Conservation (phyloP, 2,888 invertebrate species). For the Cantharis nigra region DNA sequence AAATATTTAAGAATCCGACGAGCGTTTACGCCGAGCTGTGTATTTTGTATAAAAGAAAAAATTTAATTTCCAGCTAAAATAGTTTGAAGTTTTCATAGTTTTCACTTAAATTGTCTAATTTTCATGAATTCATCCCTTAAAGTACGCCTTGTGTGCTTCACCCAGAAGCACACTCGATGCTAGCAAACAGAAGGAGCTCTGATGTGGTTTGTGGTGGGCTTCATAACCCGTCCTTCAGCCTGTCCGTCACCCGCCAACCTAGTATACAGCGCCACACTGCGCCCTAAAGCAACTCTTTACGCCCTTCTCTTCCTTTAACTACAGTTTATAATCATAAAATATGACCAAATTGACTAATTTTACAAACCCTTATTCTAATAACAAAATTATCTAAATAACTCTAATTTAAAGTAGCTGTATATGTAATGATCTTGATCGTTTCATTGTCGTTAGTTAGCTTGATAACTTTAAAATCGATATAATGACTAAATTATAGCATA, state of each 20-base stretch:
- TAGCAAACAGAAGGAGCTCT: conserved; percentile 50
- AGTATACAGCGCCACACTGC: conserved; percentile 28
- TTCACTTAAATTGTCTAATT: conserved; percentile 8
- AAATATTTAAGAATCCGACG: background rate
- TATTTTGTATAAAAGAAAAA: background rate
- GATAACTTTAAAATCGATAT: background rate
- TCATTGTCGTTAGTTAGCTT: background rate
- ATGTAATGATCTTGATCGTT: background rate
- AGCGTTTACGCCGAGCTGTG: background rate
- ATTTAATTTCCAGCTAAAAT: background rate
- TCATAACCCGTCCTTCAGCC: conserved; percentile 51
- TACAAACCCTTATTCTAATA: conserved; percentile 15
- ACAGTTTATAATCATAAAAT: conserved; percentile 30
- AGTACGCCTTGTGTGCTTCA: conserved; percentile 29
- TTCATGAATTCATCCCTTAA: conserved; percentile 23
- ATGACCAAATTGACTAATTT: conserved; percentile 29
- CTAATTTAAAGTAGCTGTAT: background rate
- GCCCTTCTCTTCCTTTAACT: conserved; percentile 27
- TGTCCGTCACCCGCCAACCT: conserved; percentile 44
- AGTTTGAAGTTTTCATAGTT: conserved; percentile 3
- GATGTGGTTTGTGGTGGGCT: conserved; percentile 53
- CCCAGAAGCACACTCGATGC: conserved; percentile 32
- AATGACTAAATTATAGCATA: background rate
- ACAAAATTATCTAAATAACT: background rate
- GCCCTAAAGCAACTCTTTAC: conserved; percentile 29